Conservation (phyloP, 2,888 invertebrate genomes). For the Mongoloraphidia duomilia region DNA sequence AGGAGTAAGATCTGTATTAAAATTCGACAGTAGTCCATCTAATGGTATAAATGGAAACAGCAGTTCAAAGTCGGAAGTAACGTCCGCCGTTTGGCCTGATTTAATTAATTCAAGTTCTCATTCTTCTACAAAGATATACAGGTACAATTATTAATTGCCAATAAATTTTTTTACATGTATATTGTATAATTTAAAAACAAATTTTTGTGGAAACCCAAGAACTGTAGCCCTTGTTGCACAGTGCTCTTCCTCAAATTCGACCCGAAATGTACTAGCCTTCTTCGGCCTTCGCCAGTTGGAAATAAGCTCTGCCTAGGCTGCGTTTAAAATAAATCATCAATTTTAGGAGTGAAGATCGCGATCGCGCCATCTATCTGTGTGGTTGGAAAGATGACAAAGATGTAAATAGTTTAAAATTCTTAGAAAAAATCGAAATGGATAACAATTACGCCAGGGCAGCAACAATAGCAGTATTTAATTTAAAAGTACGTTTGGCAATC, state of each 20-base stretch:
- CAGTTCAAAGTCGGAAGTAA: constrained; percentile 41
- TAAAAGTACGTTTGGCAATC: constrained; percentile 70
- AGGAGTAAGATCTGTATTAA: constrained; percentile 39
- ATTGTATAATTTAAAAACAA: background rate
- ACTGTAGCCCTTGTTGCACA: background rate
- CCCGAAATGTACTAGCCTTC: background rate
- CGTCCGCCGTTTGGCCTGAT: constrained; percentile 48
- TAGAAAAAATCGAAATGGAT: constrained; percentile 57
- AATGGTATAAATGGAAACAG: constrained; percentile 22
- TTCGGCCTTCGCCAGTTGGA: background rate
- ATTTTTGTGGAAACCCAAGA: background rate
- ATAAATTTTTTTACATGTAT: background rate
- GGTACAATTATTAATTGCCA: constrained; percentile 23
- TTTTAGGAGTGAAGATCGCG: constrained; percentile 55
- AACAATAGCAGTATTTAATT: constrained; percentile 80
- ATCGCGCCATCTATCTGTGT: constrained; percentile 70
- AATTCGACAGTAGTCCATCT: constrained; percentile 30
- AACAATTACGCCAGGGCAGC: constrained; percentile 71
- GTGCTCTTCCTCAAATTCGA: no score
- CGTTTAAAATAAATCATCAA: background rate
- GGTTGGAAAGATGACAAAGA: constrained; percentile 81
- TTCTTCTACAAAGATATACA: constrained; percentile 37
- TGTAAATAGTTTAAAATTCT: constrained; percentile 35
- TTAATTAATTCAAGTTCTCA: constrained; percentile 38
- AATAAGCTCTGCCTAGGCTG: background rate